Conservation (phyloP, 1,140 invertebrate genomes). For the Temnothorax curvispinosus region DNA sequence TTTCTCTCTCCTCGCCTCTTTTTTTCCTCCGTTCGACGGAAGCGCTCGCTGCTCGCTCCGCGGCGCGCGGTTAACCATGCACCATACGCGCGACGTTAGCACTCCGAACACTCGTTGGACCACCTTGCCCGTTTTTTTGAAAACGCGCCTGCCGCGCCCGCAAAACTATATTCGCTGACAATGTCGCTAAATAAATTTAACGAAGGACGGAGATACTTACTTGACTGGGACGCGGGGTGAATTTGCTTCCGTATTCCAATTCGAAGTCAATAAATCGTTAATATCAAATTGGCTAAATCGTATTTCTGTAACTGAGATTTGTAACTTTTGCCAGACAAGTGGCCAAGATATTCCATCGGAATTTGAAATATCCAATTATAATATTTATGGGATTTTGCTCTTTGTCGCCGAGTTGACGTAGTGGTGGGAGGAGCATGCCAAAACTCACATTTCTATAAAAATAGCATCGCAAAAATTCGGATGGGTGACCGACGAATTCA, state of each 20-base stretch:
- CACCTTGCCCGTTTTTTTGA: background rate
- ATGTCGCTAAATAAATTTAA: background rate
- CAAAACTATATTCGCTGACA: background rate
- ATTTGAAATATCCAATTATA: background rate
- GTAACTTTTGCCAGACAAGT: background rate
- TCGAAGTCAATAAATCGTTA: background rate
- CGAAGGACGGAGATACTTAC: background rate
- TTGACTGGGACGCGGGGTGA: background rate
- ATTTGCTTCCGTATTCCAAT: background rate
- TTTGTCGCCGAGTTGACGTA: constrained; percentile 37
- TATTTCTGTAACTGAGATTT: background rate
- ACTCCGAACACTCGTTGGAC: background rate
- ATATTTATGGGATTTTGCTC: constrained; percentile 46
- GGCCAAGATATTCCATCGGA: no score
- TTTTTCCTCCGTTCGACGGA: background rate
- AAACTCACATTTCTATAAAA: constrained; percentile 55
- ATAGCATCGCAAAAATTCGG: constrained; percentile 54
- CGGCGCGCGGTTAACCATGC: constrained; percentile 29
- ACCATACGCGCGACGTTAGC: constrained; percentile 14
- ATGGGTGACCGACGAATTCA: constrained; percentile 31
- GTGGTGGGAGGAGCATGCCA: constrained; percentile 32
- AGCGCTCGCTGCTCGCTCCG: no score
- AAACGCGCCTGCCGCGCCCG: background rate
- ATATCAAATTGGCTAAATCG: background rate
- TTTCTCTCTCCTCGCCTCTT: background rate